phyloP scores from a whole-genome alignment of 2,797 vertebrate genomes.

The Euthynnus affinis region DNA sequence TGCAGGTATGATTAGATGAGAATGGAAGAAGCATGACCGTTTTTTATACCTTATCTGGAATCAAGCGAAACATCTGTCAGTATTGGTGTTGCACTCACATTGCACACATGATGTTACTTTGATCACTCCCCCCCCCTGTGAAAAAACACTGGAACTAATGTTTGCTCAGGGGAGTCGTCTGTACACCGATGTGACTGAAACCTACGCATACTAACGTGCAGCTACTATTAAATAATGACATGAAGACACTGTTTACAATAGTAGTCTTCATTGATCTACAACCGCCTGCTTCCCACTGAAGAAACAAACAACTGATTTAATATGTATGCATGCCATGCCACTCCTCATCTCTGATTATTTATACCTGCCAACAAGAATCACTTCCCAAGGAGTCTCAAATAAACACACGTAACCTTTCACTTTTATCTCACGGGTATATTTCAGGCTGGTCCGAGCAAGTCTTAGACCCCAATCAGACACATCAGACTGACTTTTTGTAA shows the following conservation, averaged over 20 bases:
- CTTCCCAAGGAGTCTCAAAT: slow-evolving; percentile 48
- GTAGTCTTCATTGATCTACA: slow-evolving; percentile 51
- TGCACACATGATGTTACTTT: slow-evolving; percentile 13
- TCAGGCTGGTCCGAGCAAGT: neutral
- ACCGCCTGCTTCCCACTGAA: slow-evolving; percentile 33
- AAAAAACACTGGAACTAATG: slow-evolving; percentile 33
- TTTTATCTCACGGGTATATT: slow-evolving; percentile 27
- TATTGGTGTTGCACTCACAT: slow-evolving; percentile 19
- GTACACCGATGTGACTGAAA: slow-evolving; percentile 12
- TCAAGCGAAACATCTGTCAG: slow-evolving; percentile 14
- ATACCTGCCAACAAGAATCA: slow-evolving; percentile 31
- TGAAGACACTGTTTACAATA: neutral
- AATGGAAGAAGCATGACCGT: neutral
- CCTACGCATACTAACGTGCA: neutral
- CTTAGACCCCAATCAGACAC: neutral
- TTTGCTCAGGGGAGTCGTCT: slow-evolving; percentile 25
- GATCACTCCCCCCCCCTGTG: slow-evolving; percentile 28
- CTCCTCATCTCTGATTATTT: slow-evolving; percentile 53
- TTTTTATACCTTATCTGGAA: slow-evolving; percentile 13
- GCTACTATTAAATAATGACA: slow-evolving; percentile 8
- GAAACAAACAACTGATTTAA: slow-evolving; percentile 43
- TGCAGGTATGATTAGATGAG: fast-evolving
- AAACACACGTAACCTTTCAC: slow-evolving; percentile 37
- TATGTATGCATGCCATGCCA: slow-evolving; percentile 43
- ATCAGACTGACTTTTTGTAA: too few relatives aligned